Percentiles rank a stretch among this genome's conserved stretches.
These are phyloP conservation scores for Bubo scandiacus DNA, from an alignment of 2,113 vertebrate species.

Conservation along the genomic window DNA sequence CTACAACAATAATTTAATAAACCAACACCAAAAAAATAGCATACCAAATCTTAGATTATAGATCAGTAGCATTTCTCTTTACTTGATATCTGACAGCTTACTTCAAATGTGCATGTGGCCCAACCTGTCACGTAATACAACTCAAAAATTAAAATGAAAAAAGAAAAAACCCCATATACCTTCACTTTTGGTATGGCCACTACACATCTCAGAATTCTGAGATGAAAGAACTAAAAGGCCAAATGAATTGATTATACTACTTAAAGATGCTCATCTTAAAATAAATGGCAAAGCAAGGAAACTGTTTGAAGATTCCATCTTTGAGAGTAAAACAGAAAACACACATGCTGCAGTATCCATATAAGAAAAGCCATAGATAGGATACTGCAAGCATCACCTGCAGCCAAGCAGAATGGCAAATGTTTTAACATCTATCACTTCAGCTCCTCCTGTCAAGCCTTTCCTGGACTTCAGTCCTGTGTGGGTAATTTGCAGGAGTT, in stretches of 20 bases:
- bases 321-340: background rate
- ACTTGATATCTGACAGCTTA: background rate
- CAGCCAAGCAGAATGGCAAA: background rate
- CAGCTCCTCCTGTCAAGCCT: background rate
- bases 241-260: background rate
- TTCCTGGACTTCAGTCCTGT: background rate
- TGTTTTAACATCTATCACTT: background rate
- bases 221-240: background rate
- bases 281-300: background rate
- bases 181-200: background rate
- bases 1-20: background rate
- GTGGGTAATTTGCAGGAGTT: background rate
- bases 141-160: background rate
- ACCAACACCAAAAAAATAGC: background rate
- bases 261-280: background rate
- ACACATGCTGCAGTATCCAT: background rate
- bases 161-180: accelerated
- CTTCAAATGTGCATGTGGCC: background rate
- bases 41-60: background rate
- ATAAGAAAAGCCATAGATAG: background rate
- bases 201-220: background rate
- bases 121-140: background rate
- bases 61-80: background rate
- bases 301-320: background rate
- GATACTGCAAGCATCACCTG: background rate